Percentiles rank a stretch among this genome's conserved stretches.
phyloP scores from a whole-genome alignment of 2,888 invertebrate species.

The Stenodera caucasica region DNA sequence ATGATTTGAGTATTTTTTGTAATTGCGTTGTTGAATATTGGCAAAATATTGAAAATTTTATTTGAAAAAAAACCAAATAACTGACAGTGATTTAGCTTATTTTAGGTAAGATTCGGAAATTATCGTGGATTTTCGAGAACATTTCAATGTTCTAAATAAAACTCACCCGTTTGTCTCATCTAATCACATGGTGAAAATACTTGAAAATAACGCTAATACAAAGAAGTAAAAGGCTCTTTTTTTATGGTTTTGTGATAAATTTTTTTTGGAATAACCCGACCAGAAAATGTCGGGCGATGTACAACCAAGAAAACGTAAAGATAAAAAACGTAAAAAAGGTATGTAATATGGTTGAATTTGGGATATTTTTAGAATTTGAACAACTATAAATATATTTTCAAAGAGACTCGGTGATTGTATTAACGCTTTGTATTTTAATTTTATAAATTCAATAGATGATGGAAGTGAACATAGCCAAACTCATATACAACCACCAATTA shows the following conservation, averaged over 20 bases:
- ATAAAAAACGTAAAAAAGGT: constrained; percentile 83
- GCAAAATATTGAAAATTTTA: background rate
- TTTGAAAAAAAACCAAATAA: background rate
- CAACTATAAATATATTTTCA: constrained; percentile 12
- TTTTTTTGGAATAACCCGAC: constrained; percentile 34
- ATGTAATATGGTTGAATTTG: constrained; percentile 42
- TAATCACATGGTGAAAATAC: constrained; percentile 28
- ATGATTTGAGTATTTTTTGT: no score
- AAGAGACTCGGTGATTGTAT: constrained; percentile 11
- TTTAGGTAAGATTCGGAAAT: constrained; percentile 33
- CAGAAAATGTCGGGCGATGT: constrained; percentile 82
- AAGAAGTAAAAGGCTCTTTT: constrained; percentile 9
- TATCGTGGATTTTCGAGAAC: constrained; percentile 29
- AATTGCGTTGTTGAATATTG: background rate
- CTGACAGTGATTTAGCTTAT: constrained; percentile 25
- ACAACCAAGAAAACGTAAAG: constrained; percentile 83
- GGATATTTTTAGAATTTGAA: constrained; percentile 37
- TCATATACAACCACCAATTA: constrained; percentile 43
- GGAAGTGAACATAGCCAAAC: constrained; percentile 40
- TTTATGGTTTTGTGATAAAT: constrained; percentile 35
- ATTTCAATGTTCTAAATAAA: constrained; percentile 31
- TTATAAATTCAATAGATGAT: constrained; percentile 36
- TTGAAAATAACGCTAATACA: constrained; percentile 15
- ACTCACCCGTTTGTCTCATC: constrained; percentile 23
- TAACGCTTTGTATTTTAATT: constrained; percentile 3